These are phyloP conservation scores for Onychomys leucogaster DNA, from an alignment of 2,797 vertebrate species.

Conservation along the genomic window DNA sequence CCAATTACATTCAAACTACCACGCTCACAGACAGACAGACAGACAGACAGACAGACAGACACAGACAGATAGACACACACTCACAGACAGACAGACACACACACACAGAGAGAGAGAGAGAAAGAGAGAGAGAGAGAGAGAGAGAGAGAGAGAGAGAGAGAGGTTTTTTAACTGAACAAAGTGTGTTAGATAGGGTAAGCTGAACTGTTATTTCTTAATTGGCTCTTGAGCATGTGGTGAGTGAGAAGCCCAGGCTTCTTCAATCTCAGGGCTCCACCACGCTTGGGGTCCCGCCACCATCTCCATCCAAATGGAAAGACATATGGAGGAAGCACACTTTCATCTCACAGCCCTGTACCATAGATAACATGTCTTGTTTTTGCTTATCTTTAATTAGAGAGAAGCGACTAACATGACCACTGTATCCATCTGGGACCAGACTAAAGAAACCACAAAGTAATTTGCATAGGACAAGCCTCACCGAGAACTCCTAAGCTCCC, in stretches of 20 bases:
- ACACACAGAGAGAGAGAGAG: no score
- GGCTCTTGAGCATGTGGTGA: neutral
- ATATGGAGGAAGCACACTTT: neutral
- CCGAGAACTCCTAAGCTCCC: neutral
- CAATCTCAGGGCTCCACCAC: neutral
- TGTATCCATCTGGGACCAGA: neutral
- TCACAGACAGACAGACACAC: neutral
- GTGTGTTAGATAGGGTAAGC: conserved; percentile 16
- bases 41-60: neutral
- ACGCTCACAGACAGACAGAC: neutral
- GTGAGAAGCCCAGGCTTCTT: neutral
- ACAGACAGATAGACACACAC: no score
- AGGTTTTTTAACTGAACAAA: conserved; percentile 2
- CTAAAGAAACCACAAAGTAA: neutral
- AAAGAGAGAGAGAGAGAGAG: no score
- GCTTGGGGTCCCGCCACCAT: neutral
- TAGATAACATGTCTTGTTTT: neutral
- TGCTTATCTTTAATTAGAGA: neutral
- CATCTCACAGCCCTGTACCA: neutral
- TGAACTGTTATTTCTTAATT: conserved; percentile 31
- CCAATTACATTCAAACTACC: neutral
- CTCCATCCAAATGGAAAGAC: neutral
- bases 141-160: no score
- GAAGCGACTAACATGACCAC: neutral
- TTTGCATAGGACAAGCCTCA: neutral